Conservation (phyloP, 1,140 invertebrate species). For the Bombus waltoni region DNA sequence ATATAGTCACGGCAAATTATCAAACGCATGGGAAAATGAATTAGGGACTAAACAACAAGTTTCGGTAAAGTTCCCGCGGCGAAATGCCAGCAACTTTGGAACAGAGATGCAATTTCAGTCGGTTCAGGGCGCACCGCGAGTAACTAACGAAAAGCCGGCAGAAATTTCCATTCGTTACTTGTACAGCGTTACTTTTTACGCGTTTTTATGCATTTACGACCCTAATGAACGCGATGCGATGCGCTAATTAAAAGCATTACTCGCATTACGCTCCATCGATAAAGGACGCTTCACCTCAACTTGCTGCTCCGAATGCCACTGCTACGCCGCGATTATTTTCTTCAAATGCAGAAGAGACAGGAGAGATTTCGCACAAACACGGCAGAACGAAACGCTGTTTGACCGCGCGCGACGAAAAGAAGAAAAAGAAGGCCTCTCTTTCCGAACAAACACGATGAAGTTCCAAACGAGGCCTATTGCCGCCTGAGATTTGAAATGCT, state of each 20-base stretch:
- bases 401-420: not conserved
- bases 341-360: not conserved
- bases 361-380: not conserved
- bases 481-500: not conserved
- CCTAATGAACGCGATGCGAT: no score
- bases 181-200: not conserved
- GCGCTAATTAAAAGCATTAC: not conserved
- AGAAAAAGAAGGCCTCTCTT: not conserved
- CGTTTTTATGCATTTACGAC: no score
- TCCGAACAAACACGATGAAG: not conserved
- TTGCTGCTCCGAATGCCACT: not conserved
- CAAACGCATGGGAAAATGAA: slow-evolving; percentile 7
- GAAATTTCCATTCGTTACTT: slow-evolving; percentile 37
- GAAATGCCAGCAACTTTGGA: slow-evolving; percentile 21
- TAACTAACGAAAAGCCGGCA: slow-evolving; percentile 9
- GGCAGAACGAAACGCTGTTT: not conserved
- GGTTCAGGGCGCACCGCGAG: not conserved
- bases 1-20: not conserved
- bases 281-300: not conserved
- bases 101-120: slow-evolving; percentile 24
- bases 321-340: not conserved
- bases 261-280: not conserved
- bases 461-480: not conserved
- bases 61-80: slow-evolving; percentile 9
- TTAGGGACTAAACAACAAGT: slow-evolving; percentile 19